Base-by-base conservation (phyloP, 2,888 invertebrate species). In the Margaritifera margaritifera region DNA sequence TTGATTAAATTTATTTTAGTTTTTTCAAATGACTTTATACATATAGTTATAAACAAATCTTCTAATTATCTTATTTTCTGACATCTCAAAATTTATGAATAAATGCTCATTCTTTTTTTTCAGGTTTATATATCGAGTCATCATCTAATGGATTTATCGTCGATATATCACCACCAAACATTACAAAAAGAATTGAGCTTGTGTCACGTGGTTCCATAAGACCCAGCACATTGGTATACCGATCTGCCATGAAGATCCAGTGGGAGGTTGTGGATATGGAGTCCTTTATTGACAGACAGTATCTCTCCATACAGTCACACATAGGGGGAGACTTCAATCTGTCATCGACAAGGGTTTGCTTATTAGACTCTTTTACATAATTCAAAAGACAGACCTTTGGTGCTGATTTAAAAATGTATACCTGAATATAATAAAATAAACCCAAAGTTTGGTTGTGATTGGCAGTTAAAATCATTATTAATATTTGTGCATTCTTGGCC, bases 111-210 rank as follows among this genome's bases (percentile, higher is more conserved):
- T 42, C 24, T 22, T 42, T 27, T 31, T 22, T 62, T 25, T 24
- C 56, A 74, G 74, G 74, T 60, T 51, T 74, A 15, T 68, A 53
- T 55, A 51, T 66, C 1, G 70, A 71, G 31, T 53, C 74, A 0
- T 62, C 68, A 51, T 74, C 74, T 18, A 69, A 71, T 62, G 74
- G 74, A 22, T 74, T 74, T 27, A 51, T 71, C 6, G 56, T 74
- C 19, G 74, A 74, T 55, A 54, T 57, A 20, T 64, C 68, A 27
- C n/a, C 31, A 4, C 74, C 74, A n/a, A 25, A 25, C 0, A 54
- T 74, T 27, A 64, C 60, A 8, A 25, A 22, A 6, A 54, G 57
- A 24, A 68, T 69, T 25, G 62, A 60, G 2, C 64, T 71, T 8
- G 52, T 62, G n/a, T 6, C 52, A 18, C 31, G 51, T 22, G 66